Conservation (phyloP, 2,113 vertebrate genomes). For the Stigmatopora argus region DNA sequence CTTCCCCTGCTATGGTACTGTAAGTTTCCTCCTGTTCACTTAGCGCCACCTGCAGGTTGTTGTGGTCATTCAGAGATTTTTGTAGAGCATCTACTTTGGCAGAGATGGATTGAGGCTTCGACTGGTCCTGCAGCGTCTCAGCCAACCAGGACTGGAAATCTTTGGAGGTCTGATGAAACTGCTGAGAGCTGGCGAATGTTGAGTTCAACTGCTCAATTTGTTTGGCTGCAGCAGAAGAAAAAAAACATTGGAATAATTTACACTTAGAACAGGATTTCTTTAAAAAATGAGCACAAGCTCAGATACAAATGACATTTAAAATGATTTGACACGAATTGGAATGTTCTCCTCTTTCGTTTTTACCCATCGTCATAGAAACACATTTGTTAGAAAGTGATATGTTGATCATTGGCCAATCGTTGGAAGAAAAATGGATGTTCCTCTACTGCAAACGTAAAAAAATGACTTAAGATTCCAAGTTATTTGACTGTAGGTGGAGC, state of each 20-base stretch:
- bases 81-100: conserved; percentile 76
- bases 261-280: not conserved
- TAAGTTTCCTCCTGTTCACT: conserved; percentile 72
- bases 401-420: not conserved
- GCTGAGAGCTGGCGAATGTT: conserved; percentile 84
- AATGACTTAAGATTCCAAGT: not conserved
- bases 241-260: conserved; percentile 15
- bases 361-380: not conserved
- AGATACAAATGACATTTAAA: not conserved
- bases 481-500: not conserved
- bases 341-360: not conserved
- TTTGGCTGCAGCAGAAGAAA: conserved; percentile 67
- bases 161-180: conserved; percentile 90
- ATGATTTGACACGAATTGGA: not conserved
- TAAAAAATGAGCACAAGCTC: not conserved
- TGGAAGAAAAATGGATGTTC: not conserved
- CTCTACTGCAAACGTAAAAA: not conserved
- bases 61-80: conserved; percentile 77
- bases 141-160: conserved; percentile 87
- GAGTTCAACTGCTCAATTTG: conserved; percentile 85
- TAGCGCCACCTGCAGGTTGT: conserved; percentile 70
- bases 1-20: conserved; percentile 78
- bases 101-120: conserved; percentile 69
- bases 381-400: not conserved
- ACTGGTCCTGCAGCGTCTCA: conserved; percentile 78